Conservation (phyloP, 2,797 vertebrate genomes). For the Etheostoma nigrum region DNA sequence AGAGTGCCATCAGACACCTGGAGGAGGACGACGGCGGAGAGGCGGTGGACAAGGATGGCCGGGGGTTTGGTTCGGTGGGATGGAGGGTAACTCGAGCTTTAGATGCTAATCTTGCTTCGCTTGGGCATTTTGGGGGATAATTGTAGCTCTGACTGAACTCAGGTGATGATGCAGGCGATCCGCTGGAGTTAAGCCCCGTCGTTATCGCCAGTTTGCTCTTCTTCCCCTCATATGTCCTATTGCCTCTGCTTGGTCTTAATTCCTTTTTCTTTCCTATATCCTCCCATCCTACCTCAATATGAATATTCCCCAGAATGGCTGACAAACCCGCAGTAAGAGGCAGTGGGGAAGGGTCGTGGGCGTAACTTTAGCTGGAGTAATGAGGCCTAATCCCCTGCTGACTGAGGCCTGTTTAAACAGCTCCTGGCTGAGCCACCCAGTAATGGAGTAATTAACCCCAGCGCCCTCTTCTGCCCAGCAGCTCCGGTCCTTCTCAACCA, state of each 20-base stretch:
- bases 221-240: constrained; percentile 61
- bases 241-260: constrained; percentile 56
- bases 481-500: constrained; percentile 44
- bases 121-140: constrained; percentile 85
- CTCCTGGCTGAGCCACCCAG: constrained; percentile 91
- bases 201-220: constrained; percentile 68
- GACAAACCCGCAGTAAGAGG: constrained; percentile 86
- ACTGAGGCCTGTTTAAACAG: constrained; percentile 91
- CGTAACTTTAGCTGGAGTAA: constrained; percentile 99
- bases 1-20: constrained; percentile 86
- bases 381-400: constrained; percentile 97
- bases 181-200: constrained; percentile 74
- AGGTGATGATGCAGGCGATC: constrained; percentile 79
- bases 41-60: constrained; percentile 62
- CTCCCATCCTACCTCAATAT: constrained; percentile 68
- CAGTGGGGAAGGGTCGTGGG: constrained; percentile 86
- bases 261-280: constrained; percentile 53
- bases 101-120: constrained; percentile 85
- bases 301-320: constrained; percentile 90
- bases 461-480: constrained; percentile 81
- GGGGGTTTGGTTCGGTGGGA: constrained; percentile 60
- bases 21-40: constrained; percentile 60
- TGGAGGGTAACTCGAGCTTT: constrained; percentile 80
- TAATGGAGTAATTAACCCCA: constrained; percentile 99
- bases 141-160: constrained; percentile 82